Evolutionary conservation across 2,888 invertebrate genomes (phyloP).

Genomic region (Aplocera efformata): DNA sequence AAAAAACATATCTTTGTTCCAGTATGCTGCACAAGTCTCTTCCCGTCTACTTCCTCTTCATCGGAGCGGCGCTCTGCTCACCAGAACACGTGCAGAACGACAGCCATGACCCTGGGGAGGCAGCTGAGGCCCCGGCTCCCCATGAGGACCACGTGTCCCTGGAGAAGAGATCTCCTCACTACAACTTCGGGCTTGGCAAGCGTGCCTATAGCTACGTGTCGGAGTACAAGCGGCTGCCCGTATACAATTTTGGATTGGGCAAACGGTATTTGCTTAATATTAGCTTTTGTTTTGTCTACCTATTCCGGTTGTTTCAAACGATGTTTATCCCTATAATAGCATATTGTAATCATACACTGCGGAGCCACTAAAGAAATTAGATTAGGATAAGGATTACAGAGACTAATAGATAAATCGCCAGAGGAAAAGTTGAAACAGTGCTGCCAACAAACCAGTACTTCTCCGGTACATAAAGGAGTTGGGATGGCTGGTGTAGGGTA

Average conservation of each 20-base stretch:
- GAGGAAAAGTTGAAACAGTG: no score
- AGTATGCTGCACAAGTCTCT: slow-evolving; percentile 64
- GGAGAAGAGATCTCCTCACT: slow-evolving; percentile 74
- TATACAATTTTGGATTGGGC: slow-evolving; percentile 82
- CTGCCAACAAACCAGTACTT: no score
- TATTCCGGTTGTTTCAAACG: no score
- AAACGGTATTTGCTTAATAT: slow-evolving; percentile 57
- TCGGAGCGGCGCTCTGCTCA: slow-evolving; percentile 57
- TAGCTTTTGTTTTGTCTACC: no score
- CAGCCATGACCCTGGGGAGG: slow-evolving; percentile 37
- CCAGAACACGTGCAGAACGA: slow-evolving; percentile 57
- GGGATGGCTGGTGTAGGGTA: no score
- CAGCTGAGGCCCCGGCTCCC: slow-evolving; percentile 32
- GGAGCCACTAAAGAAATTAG: no score
- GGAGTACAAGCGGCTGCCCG: slow-evolving; percentile 81
- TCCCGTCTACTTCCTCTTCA: slow-evolving; percentile 51
- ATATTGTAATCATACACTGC: no score
- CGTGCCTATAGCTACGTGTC: slow-evolving; percentile 82
- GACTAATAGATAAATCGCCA: no score
- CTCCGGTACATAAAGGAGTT: no score
- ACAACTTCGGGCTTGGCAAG: slow-evolving; percentile 78
- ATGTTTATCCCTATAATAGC: no score
- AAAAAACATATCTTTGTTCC: slow-evolving; percentile 40
- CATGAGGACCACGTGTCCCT: slow-evolving; percentile 40
- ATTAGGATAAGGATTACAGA: no score